These are phyloP conservation scores for Lycaena phlaeas DNA, from an alignment of 2,888 invertebrate species.

Conservation along the genomic window DNA sequence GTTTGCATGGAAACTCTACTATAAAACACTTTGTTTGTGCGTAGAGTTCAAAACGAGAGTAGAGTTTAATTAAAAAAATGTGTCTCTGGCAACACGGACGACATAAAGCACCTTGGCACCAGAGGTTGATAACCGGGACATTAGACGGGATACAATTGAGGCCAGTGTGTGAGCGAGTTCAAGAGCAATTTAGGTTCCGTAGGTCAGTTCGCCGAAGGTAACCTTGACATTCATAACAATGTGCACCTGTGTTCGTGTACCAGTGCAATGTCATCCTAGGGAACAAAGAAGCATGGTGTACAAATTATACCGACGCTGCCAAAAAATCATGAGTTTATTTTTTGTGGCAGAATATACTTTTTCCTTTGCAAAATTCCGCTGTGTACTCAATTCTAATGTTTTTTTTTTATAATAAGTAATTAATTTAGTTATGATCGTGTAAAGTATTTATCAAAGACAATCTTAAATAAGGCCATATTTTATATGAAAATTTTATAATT, in stretches of 20 bases:
- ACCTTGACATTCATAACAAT: constrained; percentile 68
- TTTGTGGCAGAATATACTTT: too few relatives aligned
- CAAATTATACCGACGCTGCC: too few relatives aligned
- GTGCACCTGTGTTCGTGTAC: constrained; percentile 24
- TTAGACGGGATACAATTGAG: constrained; percentile 69
- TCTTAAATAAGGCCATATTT: not conserved
- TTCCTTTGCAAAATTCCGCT: too few relatives aligned
- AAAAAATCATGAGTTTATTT: too few relatives aligned
- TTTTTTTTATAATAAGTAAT: too few relatives aligned
- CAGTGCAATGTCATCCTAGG: too few relatives aligned
- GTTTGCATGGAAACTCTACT: too few relatives aligned
- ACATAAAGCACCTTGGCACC: constrained; percentile 65
- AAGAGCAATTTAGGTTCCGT: constrained; percentile 72
- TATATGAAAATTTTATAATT: not conserved
- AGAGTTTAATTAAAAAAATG: not conserved
- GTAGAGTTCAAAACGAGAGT: not conserved
- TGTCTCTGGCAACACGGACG: constrained; percentile 41
- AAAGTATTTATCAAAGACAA: too few relatives aligned
- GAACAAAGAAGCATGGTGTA: too few relatives aligned
- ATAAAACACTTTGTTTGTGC: too few relatives aligned
- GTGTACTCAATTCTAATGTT: too few relatives aligned
- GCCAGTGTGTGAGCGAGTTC: constrained; percentile 71
- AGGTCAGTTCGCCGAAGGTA: constrained; percentile 73
- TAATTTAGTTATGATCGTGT: too few relatives aligned
- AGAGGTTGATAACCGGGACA: constrained; percentile 72